Base-by-base conservation (phyloP, 2,888 invertebrate species). In the Hedychridium roseum region DNA sequence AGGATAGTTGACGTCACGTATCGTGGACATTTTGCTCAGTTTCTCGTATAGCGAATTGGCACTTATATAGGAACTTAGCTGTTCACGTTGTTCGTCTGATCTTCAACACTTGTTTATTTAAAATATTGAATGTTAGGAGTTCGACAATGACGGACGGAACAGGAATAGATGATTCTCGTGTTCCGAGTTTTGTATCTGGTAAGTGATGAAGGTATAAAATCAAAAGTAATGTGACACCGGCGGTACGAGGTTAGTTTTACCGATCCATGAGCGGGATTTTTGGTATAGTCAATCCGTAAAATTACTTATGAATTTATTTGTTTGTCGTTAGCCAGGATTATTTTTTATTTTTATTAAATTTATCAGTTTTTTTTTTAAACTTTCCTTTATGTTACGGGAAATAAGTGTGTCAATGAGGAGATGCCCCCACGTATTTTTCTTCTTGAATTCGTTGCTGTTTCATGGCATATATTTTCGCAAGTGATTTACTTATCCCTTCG, bases 181-280 rank as follows among this genome's bases (percentile, higher is more conserved):
- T 58, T 32, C 61, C 67, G 39, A 64, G 61, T 9, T 47, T 62
- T 18, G 59, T 63, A 50, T 61, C 66, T 3, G 59, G 72, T 72
- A 50, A 72, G 68, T 52, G 40, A 17, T 50, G n/a, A 2, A 17
- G n/a, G n/a, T 17, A 20, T 21, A 9, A 3, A 1, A 4, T 3
- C 4, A 12, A 31, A 27, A 30, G 6, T n/a, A 5, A 37, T 36
- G 45, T 45, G 35, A 45, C 36, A 50, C 62, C 56, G 68, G 59
- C 38, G 37, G 32, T 32, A 15, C 17, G 49, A 68, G 70, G 70
- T 71, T 65, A 69, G 60, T 43, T 39, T 48, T 43, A 21, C 46
- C 42, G 20, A 20, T 28, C 18, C 11, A 6, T 28, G 32, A 48
- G 49, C 40, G 39, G 34, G 28, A 38, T 45, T 47, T 45, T 43